phyloP scores from a whole-genome alignment of 2,888 invertebrate genomes.

The Tuta absoluta region DNA sequence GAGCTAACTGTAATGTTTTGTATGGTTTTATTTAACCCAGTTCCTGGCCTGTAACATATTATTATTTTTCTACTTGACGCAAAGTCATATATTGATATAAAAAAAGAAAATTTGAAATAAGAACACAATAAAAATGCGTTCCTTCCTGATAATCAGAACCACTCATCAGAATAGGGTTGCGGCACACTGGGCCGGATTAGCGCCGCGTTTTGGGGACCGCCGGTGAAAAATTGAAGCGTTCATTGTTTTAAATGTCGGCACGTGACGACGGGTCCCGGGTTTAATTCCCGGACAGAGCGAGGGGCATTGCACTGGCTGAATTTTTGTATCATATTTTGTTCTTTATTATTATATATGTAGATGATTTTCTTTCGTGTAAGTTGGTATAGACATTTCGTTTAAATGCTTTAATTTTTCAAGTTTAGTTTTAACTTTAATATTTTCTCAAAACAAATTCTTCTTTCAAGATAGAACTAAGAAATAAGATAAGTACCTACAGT shows the following conservation, averaged over 20 bases:
- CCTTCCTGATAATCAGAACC: not conserved
- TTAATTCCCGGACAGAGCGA: slow-evolving; percentile 42
- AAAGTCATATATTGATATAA: too few relatives aligned
- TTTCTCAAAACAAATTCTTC: too few relatives aligned
- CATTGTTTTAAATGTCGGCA: slow-evolving; percentile 76
- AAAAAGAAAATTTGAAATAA: not conserved
- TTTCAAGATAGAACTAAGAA: too few relatives aligned
- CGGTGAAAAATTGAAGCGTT: slow-evolving; percentile 76
- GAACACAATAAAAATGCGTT: not conserved
- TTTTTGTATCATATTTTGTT: slow-evolving; percentile 3
- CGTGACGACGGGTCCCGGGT: slow-evolving; percentile 55
- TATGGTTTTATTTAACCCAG: too few relatives aligned
- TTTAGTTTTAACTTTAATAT: too few relatives aligned
- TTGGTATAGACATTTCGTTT: too few relatives aligned
- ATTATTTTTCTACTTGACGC: too few relatives aligned
- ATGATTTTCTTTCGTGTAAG: too few relatives aligned
- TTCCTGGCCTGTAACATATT: too few relatives aligned
- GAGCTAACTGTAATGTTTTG: too few relatives aligned
- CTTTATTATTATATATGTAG: not conserved
- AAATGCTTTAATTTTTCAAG: too few relatives aligned
- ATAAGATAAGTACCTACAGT: too few relatives aligned
- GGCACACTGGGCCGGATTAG: slow-evolving; percentile 58
- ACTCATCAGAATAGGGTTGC: slow-evolving; percentile 47
- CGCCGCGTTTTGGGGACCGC: slow-evolving; percentile 49
- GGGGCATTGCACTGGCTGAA: slow-evolving; percentile 52